phyloP scores from a whole-genome alignment of 1,140 invertebrate genomes.

The Conopomorpha cramerella region DNA sequence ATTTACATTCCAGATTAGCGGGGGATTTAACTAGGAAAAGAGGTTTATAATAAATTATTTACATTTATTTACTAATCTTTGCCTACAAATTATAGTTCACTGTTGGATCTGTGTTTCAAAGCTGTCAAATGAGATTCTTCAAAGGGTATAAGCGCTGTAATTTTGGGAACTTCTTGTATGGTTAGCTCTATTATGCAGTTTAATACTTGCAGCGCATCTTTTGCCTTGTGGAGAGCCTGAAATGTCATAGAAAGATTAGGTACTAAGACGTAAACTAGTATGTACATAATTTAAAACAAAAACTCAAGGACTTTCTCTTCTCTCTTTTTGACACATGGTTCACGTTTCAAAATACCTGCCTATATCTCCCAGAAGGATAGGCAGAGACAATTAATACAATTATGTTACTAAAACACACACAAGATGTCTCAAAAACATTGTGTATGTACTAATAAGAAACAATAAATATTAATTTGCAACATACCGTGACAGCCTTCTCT shows the following conservation, averaged over 20 bases:
- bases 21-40: neutral
- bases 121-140: constrained; percentile 15
- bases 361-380: neutral
- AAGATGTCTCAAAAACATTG: too few species aligned
- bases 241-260: constrained; percentile 3
- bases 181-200: constrained; percentile 41
- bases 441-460: too few species aligned
- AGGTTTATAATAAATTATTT: neutral
- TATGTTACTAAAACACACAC: constrained; percentile 3
- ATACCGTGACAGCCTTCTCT: constrained; percentile 25
- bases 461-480: too few species aligned
- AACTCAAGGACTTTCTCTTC: neutral
- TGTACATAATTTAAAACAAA: neutral
- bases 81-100: constrained; percentile 8
- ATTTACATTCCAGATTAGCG: neutral
- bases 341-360: neutral
- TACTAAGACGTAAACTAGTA: neutral
- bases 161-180: constrained; percentile 23
- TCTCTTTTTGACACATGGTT: neutral
- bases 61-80: neutral
- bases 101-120: constrained; percentile 14
- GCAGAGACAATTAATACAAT: too few species aligned
- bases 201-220: constrained; percentile 25
- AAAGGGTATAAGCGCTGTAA: constrained; percentile 29
- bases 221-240: constrained; percentile 39